Evolutionary conservation across 1,140 invertebrate genomes (phyloP).

Genomic region (Trachymyrmex cornetzi): DNA sequence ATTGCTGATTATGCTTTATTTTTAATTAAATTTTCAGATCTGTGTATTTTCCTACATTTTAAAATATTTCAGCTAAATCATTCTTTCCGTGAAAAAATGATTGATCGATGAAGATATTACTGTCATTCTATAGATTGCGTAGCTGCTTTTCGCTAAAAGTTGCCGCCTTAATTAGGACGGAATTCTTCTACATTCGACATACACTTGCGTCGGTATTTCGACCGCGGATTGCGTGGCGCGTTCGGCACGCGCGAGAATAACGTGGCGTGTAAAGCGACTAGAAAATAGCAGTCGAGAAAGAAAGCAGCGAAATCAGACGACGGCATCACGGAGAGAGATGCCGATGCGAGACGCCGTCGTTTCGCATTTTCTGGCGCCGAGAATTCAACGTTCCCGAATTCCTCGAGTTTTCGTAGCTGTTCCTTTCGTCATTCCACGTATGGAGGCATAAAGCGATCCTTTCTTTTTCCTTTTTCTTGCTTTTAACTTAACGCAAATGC

Average conservation of each 20-base stretch:
- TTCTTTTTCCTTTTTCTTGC: constrained; percentile 18
- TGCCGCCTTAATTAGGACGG: constrained; percentile 6
- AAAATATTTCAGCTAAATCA: too few relatives aligned
- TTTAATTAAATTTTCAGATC: too few relatives aligned
- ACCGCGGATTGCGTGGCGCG: constrained; percentile 6
- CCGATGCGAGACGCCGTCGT: constrained; percentile 34
- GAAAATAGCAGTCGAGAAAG: constrained; percentile 29
- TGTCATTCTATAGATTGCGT: neutral
- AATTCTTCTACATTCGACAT: constrained; percentile 1
- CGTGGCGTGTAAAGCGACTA: constrained; percentile 1
- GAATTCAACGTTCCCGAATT: constrained; percentile 68
- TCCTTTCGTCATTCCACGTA: neutral
- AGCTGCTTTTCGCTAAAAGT: neutral
- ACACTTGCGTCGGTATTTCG: constrained; percentile 40
- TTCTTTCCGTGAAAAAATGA: too few relatives aligned
- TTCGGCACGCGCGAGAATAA: constrained; percentile 43
- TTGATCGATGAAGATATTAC: neutral
- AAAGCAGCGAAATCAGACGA: constrained; percentile 14
- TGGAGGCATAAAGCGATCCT: neutral
- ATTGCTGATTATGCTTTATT: too few relatives aligned
- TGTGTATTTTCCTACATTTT: too few relatives aligned
- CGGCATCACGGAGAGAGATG: constrained; percentile 25
- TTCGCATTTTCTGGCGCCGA: constrained; percentile 64
- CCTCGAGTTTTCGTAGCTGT: constrained; percentile 59
- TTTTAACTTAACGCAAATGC: constrained; percentile 30